Evolutionary conservation across 2,888 invertebrate genomes (phyloP).

Genomic region (Andrena bucephala): DNA sequence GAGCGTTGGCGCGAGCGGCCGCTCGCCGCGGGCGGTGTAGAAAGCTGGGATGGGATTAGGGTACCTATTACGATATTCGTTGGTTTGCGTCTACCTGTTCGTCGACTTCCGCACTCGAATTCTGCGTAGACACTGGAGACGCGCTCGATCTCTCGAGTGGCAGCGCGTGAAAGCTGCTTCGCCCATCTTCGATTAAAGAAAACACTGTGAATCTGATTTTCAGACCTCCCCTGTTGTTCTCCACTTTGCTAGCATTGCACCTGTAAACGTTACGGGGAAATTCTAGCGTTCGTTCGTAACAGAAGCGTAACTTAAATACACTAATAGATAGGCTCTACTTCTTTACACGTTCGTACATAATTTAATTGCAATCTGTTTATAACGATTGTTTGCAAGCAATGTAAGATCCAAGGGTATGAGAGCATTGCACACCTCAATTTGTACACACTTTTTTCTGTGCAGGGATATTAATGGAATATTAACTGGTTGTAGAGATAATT

Average conservation of each 20-base stretch:
- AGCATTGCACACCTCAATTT: neutral
- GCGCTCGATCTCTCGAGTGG: constrained; percentile 7
- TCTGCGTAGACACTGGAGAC: constrained; percentile 38
- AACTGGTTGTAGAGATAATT: too few relatives aligned
- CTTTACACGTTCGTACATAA: too few relatives aligned
- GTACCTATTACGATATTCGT: constrained; percentile 72
- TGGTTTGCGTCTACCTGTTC: constrained; percentile 63
- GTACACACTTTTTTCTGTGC: neutral
- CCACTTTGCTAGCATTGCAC: neutral
- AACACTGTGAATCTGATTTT: constrained; percentile 21
- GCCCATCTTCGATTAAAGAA: constrained; percentile 5
- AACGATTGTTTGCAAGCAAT: too few relatives aligned
- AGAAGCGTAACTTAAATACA: too few relatives aligned
- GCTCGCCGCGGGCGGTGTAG: constrained; percentile 72
- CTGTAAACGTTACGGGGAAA: too few relatives aligned
- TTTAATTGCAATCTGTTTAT: too few relatives aligned
- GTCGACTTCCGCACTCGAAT: constrained; percentile 65
- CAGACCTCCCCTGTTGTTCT: neutral
- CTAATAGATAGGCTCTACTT: too few relatives aligned
- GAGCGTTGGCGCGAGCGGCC: constrained; percentile 29
- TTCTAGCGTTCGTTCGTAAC: too few relatives aligned
- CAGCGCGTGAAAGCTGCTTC: constrained; percentile 48
- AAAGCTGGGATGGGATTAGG: constrained; percentile 71
- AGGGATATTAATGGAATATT: neutral
- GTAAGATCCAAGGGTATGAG: neutral